phyloP scores from a whole-genome alignment of 2,888 invertebrate species.

The Macaria notata region DNA sequence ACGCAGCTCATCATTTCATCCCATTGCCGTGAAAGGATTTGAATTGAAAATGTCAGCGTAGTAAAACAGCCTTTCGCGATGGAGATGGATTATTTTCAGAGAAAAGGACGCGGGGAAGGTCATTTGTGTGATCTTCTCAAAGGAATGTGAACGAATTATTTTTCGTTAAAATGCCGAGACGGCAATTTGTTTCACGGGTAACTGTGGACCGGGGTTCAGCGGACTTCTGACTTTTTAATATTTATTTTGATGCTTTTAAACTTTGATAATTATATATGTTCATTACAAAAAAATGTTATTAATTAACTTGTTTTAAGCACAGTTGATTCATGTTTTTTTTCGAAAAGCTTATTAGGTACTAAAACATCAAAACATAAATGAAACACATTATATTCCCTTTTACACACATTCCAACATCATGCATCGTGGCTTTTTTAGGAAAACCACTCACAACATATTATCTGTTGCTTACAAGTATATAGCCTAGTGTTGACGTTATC shows the following conservation, averaged over 20 bases:
- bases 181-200: constrained; percentile 2
- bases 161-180: constrained; percentile 11
- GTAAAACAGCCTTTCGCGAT: constrained; percentile 42
- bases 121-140: constrained; percentile 27
- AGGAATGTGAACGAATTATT: constrained; percentile 21
- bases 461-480: background rate
- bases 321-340: no score
- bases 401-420: background rate
- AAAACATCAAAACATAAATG: no score
- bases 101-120: constrained; percentile 31
- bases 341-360: no score
- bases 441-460: constrained; percentile 14
- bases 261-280: no score
- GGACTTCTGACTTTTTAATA: no score
- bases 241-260: no score
- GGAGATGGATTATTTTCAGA: constrained; percentile 40
- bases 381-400: no score
- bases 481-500: constrained; percentile 24
- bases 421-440: constrained; percentile 8
- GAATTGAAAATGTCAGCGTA: constrained; percentile 47
- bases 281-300: no score
- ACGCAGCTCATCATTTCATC: constrained; percentile 44
- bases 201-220: background rate
- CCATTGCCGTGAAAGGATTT: constrained; percentile 45
- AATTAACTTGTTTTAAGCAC: no score